Evolutionary conservation across 1,140 invertebrate species (phyloP), one percentile per base, ranked within the genome.

Genomic region (Aphaenogaster ashmeadi): DNA sequence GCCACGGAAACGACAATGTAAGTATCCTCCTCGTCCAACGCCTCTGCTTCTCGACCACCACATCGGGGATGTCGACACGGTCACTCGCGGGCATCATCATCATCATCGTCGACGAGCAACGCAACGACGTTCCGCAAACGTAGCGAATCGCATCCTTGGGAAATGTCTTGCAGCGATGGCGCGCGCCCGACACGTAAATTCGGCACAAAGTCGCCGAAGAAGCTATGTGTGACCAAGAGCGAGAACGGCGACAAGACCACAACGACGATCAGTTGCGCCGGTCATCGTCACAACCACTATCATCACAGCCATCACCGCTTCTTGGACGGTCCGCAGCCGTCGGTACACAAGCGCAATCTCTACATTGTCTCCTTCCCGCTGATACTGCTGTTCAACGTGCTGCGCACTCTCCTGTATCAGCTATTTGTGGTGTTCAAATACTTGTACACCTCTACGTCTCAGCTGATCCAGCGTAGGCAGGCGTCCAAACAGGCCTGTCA

Each of bases 311-410:
- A 78, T 60, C 94, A 92, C 71, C 91, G 93, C 71, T 93, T 92
- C 75, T 77, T 93, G 13, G 94, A 95, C 36, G 89, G 80, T 58
- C 94, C 96, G 89, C 96, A 96, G 93, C 96, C 97, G 91, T 98
- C 97, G 27, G 97, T 98, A 90, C 98, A 98, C 94, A 98, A 98
- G 95, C 96, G 97, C 94, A 98, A 98, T 95, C 96, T 98, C 90
- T 98, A 98, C 94, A 96, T 98, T 91, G 97, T 98, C 94, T 98
- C 98, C 83, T 97, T 98, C 94, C 98, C 98, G 44, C 96, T 98
- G 79, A 98, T 98, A 94, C 96, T 98, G 95, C 96, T 98, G 85
- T 98, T 98, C 95, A 98, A 98, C 94, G 96, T 98, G 90, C 94
- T 98, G 84, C 96, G 98, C 90, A 97, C 97, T 75, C 95, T 98